Base-by-base conservation (phyloP, 2,797 vertebrate species). In the Cossypha dichroa region DNA sequence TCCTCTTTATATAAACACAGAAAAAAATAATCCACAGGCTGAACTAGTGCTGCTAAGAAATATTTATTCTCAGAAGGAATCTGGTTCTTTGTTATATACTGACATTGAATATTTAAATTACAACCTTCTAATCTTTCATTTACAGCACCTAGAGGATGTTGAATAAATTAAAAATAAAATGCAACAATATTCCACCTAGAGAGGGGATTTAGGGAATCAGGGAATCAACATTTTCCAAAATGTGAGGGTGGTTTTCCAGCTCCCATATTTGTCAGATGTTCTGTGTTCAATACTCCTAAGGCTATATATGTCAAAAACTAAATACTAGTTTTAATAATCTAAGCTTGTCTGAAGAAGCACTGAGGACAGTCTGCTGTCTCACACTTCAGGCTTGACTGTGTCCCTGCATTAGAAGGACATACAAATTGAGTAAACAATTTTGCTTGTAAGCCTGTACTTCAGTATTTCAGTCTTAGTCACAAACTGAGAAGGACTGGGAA, bases 91-190 rank as follows among this genome's bases (percentile, higher is more conserved):
- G 14, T 89, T 88, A 45, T 67, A 40, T 49, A 62, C 38, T 90
- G 92, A 90, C 69, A 79, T 17, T 60, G 51, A 76, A 79, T 93
- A 91, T 93, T 96, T 93, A 92, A 96, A 96, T 94, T 79, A 56
- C 40, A 92, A 56, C 51, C 68, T 85, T 96, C 33, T 80, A 82
- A 72, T 91, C 56, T 89, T 90, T 88, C 70, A 52, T 82, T 95
- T 94, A 63, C 40, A 77, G 40, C 36, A 84, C 70, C 56, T 85
- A 95, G 17, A 92, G n/a, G 26, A 85, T 60, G 25, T 56, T 72
- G 67, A 88, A 94, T 80, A 88, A 84, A 90, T 88, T 93, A 90
- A 93, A 96, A 93, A 67, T 56, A 78, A 88, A 93, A 86, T 58
- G 17, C 59, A 73, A 83, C 22, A 76, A 23, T 85, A 78, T 73